A percentile compares a stretch with the other conserved stretches of the same genome.
Evolutionary conservation across 2,888 invertebrate genomes (phyloP).

Genomic region (Erebia aethiops): DNA sequence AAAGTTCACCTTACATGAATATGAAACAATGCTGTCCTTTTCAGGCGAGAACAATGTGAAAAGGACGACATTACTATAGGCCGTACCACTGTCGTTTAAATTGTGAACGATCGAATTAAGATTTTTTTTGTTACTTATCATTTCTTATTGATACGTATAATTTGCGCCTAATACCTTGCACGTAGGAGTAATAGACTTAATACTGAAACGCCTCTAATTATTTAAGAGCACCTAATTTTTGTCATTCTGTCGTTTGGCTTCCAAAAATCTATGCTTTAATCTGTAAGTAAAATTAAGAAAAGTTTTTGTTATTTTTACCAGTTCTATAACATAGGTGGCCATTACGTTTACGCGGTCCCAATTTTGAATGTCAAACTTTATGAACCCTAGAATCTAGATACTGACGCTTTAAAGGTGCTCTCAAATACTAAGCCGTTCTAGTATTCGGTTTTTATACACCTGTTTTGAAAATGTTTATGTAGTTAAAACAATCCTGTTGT

Average conservation of each 20-base stretch:
- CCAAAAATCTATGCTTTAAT: not conserved
- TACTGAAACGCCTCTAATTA: not conserved
- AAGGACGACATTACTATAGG: not conserved
- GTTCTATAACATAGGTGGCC: too few species aligned
- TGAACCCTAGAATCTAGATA: too few species aligned
- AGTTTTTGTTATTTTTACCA: too few species aligned
- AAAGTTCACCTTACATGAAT: not conserved
- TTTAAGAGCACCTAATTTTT: not conserved
- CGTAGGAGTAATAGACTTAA: conserved; percentile 34
- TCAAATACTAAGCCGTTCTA: not conserved
- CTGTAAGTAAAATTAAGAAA: too few species aligned
- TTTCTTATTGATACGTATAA: conserved; percentile 37
- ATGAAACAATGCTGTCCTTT: not conserved
- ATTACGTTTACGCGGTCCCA: too few species aligned
- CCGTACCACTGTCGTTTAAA: not conserved
- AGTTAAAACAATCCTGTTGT: conserved; percentile 61
- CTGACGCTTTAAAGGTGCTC: not conserved
- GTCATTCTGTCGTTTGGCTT: not conserved
- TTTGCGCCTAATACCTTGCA: conserved; percentile 39
- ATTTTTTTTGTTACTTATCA: not conserved
- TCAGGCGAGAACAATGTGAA: not conserved
- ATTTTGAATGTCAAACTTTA: too few species aligned
- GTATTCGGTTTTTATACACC: conserved; percentile 5
- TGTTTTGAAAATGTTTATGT: conserved; percentile 40
- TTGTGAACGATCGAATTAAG: not conserved